Conservation (phyloP, 2,888 invertebrate species). For the Parochlus steinenii region DNA sequence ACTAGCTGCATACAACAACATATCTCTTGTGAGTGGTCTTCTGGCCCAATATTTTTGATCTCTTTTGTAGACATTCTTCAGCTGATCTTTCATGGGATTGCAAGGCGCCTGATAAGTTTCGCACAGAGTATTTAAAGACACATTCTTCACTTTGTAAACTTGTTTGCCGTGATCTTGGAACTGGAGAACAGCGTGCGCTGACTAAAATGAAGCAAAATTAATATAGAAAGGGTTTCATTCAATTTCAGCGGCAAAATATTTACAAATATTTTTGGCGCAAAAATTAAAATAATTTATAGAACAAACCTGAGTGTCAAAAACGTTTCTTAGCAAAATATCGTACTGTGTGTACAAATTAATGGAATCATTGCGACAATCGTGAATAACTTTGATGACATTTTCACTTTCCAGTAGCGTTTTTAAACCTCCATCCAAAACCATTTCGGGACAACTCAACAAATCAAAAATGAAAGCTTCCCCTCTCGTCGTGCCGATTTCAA, state of each 20-base stretch:
- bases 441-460: slow-evolving; percentile 64
- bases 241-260: neutral
- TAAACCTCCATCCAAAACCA: slow-evolving; percentile 62
- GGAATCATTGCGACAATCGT: slow-evolving; percentile 85
- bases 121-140: slow-evolving; percentile 81
- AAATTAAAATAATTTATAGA: neutral
- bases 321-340: slow-evolving; percentile 63
- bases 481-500: slow-evolving; percentile 67
- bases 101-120: slow-evolving; percentile 73
- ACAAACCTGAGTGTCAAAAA: slow-evolving; percentile 73
- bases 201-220: slow-evolving; percentile 28
- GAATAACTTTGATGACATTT: slow-evolving; percentile 73
- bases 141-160: slow-evolving; percentile 86
- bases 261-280: neutral
- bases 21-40: slow-evolving; percentile 73
- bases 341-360: slow-evolving; percentile 75
- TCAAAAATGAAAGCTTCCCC: slow-evolving; percentile 81
- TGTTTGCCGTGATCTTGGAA: slow-evolving; percentile 79
- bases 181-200: slow-evolving; percentile 81
- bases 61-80: slow-evolving; percentile 68
- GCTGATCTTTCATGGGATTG: slow-evolving; percentile 82
- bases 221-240: slow-evolving; percentile 3
- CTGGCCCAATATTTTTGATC: slow-evolving; percentile 83
- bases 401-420: slow-evolving; percentile 64
- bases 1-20: slow-evolving; percentile 80